A percentile compares a stretch with the other conserved stretches of the same genome.
Evolutionary conservation across 1,140 invertebrate species (phyloP).

Genomic region (Odontomachus brunneus): DNA sequence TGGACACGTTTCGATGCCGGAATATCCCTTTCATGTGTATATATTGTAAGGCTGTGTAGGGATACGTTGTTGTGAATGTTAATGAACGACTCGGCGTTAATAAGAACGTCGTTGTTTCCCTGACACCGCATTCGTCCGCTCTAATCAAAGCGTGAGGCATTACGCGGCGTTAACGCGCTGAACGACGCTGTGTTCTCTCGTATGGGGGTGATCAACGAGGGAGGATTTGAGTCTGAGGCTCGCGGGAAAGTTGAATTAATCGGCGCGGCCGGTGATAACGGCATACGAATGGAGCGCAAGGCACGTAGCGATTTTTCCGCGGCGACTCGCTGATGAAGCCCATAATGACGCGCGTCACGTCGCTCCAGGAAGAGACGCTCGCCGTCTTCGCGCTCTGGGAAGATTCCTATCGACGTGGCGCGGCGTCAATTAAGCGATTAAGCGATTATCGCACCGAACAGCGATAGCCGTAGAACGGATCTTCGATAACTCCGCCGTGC

Average conservation of each 20-base stretch:
- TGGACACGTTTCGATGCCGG: too few species aligned
- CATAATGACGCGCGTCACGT: conserved; percentile 34
- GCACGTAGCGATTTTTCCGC: neutral
- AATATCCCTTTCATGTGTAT: too few species aligned
- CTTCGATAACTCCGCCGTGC: neutral
- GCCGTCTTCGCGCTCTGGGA: conserved; percentile 14
- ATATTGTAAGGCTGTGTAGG: too few species aligned
- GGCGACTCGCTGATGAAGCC: conserved; percentile 35
- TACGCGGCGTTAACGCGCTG: conserved; percentile 56
- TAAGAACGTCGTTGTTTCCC: conserved; percentile 53
- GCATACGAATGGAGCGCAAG: conserved; percentile 16
- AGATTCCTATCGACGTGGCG: conserved; percentile 45
- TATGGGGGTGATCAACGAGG: conserved; percentile 38
- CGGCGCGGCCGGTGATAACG: conserved; percentile 36
- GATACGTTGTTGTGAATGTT: conserved; percentile 42
- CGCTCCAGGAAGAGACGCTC: neutral
- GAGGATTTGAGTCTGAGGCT: conserved; percentile 16
- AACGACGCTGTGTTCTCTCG: neutral
- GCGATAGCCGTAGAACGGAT: conserved; percentile 17
- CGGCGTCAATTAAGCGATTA: conserved; percentile 64
- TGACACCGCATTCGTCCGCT: conserved; percentile 13
- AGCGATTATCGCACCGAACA: conserved; percentile 45
- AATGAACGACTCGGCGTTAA: conserved; percentile 51
- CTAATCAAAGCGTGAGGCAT: conserved; percentile 61
- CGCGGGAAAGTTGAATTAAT: conserved; percentile 44